phyloP scores from a whole-genome alignment of 1,140 invertebrate genomes.

The Chironomus tepperi region DNA sequence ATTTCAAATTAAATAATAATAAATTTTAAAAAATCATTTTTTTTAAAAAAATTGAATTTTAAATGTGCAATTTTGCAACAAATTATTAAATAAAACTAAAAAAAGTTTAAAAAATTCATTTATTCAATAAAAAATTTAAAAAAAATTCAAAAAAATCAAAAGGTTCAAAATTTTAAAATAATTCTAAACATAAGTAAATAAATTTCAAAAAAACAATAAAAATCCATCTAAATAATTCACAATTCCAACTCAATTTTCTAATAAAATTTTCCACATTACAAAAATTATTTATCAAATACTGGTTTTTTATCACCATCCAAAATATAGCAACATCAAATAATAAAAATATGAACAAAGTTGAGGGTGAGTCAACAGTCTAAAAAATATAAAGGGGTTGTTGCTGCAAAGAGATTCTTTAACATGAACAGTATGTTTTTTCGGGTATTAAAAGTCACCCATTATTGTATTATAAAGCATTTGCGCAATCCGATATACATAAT shows the following conservation, averaged over 20 bases:
- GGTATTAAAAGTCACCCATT: constrained; percentile 1
- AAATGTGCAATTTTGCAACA: too few species aligned
- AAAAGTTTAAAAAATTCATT: too few species aligned
- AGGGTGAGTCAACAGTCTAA: not conserved
- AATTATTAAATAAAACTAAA: too few species aligned
- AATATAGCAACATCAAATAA: not conserved
- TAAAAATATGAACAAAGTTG: not conserved
- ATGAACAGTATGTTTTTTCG: constrained; percentile 4
- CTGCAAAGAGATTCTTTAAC: not conserved
- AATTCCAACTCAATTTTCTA: not conserved
- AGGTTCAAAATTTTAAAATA: too few species aligned
- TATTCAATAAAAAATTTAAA: too few species aligned
- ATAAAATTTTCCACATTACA: constrained; percentile 1
- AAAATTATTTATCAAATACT: not conserved
- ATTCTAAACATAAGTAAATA: too few species aligned
- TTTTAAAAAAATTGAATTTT: too few species aligned
- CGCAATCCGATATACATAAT: constrained; percentile 12
- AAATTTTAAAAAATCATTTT: too few species aligned
- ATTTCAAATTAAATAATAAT: too few species aligned
- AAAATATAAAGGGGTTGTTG: not conserved
- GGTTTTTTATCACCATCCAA: not conserved
- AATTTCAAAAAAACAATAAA: too few species aligned
- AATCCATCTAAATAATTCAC: too few species aligned
- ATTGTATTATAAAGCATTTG: constrained; percentile 14
- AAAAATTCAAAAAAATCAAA: too few species aligned